Base-by-base conservation (phyloP, 2,797 vertebrate species). In the Lacerta agilis region DNA sequence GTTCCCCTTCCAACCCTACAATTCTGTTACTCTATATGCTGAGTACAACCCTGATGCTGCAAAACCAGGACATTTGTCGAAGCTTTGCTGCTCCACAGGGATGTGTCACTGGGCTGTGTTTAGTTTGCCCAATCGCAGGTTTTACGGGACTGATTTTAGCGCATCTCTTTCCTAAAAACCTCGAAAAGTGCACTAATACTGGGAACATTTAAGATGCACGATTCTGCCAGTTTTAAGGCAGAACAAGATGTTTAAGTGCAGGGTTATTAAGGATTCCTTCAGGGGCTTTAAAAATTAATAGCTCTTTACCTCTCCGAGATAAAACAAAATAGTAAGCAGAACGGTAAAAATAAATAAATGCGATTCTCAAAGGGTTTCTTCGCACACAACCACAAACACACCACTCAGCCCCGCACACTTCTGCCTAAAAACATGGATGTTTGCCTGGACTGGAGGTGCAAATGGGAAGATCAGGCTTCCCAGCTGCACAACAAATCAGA, bases 241-340 rank as follows among this genome's bases (percentile, higher is more conserved):
- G 20, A 72, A 25, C 58, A 55, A 29, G 27, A 38, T 64, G 41
- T 88, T 64, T 49, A 49, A 80, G 82, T 25, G 25, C 38, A 38
- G 41, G 25, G 38, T 29, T 27, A 13, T 79, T 38, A 64, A 6
- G n/a, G 77, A 67, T 38, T 73, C 82, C 41, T 80, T 29, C 82
- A 15, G 55, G 78, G 49, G 33, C 78, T 64, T 81, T 73, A 81
- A 87, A 88, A 80, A 66, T 66, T 85, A 80, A 85, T 67, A 20
- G 13, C 55, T 45, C 82, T 85, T 85, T 85, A 72, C 82, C 17
- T 66, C 87, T 20, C 69, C 1, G 82, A 79, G 77, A 73, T 66
- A 66, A 85, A 79, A 79, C 76, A 85, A 73, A 61, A 41, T 9
- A 27, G 38, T n/a, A 36, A 29, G 33, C 29, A 27, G 82, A 27